Conservation (phyloP, 2,113 vertebrate genomes). For the Caranx melampygus region DNA sequence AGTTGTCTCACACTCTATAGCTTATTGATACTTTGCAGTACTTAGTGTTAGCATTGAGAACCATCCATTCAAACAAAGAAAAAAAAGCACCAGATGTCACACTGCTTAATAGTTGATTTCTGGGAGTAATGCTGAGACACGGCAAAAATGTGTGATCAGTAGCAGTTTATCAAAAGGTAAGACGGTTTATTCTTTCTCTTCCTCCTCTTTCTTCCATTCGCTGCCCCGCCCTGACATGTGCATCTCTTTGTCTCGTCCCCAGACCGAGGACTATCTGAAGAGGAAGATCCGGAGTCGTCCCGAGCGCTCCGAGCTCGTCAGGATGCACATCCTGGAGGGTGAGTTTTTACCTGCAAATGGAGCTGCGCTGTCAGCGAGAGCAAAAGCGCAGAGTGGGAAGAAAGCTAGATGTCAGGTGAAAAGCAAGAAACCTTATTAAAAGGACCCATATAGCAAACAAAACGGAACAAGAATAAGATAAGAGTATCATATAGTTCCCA, state of each 20-base stretch:
- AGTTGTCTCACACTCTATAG: neutral
- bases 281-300: slow-evolving; percentile 96
- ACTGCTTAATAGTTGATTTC: too few species aligned
- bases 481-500: too few species aligned
- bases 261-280: slow-evolving; percentile 98
- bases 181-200: neutral
- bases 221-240: neutral
- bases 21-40: neutral
- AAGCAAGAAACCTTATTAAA: neutral
- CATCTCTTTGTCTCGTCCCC: neutral
- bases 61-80: too few species aligned
- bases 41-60: too few species aligned
- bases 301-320: slow-evolving; percentile 95
- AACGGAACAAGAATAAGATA: slow-evolving; percentile 3
- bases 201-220: neutral
- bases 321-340: slow-evolving; percentile 99
- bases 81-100: too few species aligned
- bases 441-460: slow-evolving; percentile 5
- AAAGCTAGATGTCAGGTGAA: neutral
- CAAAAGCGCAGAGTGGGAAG: neutral
- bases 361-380: neutral
- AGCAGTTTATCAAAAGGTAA: neutral
- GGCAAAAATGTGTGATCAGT: too few species aligned
- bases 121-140: too few species aligned
- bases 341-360: slow-evolving; percentile 39